These are phyloP conservation scores for Herminia tarsipennalis DNA, from an alignment of 2,888 invertebrate genomes.

Conservation along the genomic window DNA sequence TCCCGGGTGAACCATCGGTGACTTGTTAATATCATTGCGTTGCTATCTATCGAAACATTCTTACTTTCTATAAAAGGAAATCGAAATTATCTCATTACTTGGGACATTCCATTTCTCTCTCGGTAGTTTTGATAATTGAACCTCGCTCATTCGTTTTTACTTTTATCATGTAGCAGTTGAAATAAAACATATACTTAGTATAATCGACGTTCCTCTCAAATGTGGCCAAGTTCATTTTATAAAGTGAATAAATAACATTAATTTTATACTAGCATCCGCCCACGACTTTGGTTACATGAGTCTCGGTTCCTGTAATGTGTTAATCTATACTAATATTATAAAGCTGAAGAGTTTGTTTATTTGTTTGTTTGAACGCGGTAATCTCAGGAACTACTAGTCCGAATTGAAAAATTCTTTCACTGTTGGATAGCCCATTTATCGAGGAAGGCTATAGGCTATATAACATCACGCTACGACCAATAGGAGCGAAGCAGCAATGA, in stretches of 20 bases:
- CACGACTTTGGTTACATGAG: no score
- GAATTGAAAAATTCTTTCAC: no score
- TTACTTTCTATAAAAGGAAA: constrained; percentile 85
- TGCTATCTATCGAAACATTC: constrained; percentile 71
- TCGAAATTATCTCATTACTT: constrained; percentile 81
- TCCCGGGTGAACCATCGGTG: constrained; percentile 52
- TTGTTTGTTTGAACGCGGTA: no score
- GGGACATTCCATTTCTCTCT: constrained; percentile 81
- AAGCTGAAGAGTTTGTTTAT: no score
- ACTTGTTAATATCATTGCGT: constrained; percentile 62
- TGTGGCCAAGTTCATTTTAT: constrained; percentile 22
- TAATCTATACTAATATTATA: no score
- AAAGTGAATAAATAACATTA: constrained; percentile 25
- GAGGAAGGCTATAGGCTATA: no score
- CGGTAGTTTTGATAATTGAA: constrained; percentile 78
- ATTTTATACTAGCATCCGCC: no score
- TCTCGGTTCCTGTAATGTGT: no score
- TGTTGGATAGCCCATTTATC: no score
- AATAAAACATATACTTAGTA: constrained; percentile 44
- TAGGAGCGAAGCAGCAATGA: no score
- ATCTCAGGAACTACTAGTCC: no score
- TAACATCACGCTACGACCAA: no score
- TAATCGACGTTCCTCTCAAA: constrained; percentile 62
- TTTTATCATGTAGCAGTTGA: constrained; percentile 59
- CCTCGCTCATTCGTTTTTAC: constrained; percentile 63